Evolutionary conservation across 2,113 vertebrate species (phyloP), one percentile per base, ranked within the genome.

Genomic region (Coracopsis vasa): DNA sequence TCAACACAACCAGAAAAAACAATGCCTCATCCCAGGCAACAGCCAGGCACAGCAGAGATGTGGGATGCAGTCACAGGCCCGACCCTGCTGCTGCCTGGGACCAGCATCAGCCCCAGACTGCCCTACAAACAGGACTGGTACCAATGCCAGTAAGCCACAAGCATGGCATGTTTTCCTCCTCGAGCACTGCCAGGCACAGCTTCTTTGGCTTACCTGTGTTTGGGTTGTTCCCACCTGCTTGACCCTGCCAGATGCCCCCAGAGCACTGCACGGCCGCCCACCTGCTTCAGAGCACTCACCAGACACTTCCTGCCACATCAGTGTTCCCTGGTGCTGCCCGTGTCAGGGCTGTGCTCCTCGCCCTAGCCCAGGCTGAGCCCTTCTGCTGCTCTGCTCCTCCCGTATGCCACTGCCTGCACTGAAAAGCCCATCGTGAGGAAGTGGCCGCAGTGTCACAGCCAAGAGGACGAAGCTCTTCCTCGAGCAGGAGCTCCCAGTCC

Each of bases 391-490:
- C 2, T 4, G 29, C 80, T 70, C 24, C 35, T 70, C 45, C 44
- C 33, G 6, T 42, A 29, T 7, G 33, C 11, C 13, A 6, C 10
- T 70, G 29, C 11, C 53, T 21, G n/a, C 1, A 0, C 35, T 42
- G 18, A 50, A 50, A 44, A 48, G 16, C 3, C 13, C 21, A 29
- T 12, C 8, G 14, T 18, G 45, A 35, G 15, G 31, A 42, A 83
- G 44, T 2, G 2, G 80, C 29, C 0, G 0, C 16, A 13, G 53
- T 27, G 13, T 41, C 2, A 2, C 23, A 13, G 29, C 17, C 2
- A 3, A 35, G 24, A 61, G 24, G 11, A 18, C 7, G 18, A 54
- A 54, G 17, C 53, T 54, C 53, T 33, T 33, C 50, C 50, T 28
- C 12, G 11, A 54, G 29, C 29, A 33, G 29, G 29, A 33, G 51